phyloP scores from a whole-genome alignment of 2,113 vertebrate species.

The Ceuthmochares aereus region DNA sequence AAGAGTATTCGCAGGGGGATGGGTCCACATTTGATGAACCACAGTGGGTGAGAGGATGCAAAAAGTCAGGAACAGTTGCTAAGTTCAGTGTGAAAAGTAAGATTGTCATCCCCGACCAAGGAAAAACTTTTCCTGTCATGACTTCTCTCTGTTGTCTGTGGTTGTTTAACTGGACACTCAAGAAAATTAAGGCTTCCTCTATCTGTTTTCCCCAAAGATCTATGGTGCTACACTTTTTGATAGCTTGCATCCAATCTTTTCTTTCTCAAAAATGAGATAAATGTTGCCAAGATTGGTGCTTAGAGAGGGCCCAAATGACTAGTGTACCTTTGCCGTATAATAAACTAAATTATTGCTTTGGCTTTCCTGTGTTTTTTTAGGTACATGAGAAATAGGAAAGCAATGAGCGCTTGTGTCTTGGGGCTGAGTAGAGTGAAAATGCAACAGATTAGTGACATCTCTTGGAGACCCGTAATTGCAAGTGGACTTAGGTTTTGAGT shows the following conservation, averaged over 20 bases:
- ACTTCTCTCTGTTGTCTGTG: background rate
- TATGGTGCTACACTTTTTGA: background rate
- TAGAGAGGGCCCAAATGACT: background rate
- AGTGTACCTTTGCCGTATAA: background rate
- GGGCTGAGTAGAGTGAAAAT: background rate
- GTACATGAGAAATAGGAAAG: conserved; percentile 20
- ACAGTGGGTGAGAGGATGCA: background rate
- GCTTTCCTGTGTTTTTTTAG: background rate
- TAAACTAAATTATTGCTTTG: conserved; percentile 48
- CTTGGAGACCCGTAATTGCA: background rate
- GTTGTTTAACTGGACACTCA: conserved; percentile 5
- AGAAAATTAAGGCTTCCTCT: conserved; percentile 37
- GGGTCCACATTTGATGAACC: background rate
- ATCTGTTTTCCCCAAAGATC: background rate
- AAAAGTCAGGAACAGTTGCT: background rate
- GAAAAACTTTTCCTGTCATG: background rate
- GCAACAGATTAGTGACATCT: background rate
- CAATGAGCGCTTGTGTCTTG: background rate
- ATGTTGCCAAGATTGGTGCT: background rate
- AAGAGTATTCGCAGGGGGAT: background rate
- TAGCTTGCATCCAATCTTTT: background rate
- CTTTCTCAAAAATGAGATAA: conserved; percentile 15
- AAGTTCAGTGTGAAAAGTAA: background rate
- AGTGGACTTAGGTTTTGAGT: background rate
- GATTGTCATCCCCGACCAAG: background rate